Evolutionary conservation across 2,113 vertebrate species (phyloP).

Genomic region (Urocynchramus pylzowi): DNA sequence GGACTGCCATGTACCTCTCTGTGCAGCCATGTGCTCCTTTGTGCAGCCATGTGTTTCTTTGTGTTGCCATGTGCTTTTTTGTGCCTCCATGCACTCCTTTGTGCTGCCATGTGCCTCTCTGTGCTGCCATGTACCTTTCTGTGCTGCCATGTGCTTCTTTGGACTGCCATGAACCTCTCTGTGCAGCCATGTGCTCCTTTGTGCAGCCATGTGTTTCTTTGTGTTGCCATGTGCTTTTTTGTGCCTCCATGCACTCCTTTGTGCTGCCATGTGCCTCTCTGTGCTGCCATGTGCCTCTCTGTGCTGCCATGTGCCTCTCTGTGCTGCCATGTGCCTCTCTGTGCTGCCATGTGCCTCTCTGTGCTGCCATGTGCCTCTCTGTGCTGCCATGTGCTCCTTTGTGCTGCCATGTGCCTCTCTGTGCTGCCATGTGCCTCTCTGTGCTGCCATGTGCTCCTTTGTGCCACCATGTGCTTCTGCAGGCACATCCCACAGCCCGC

Average conservation of each 20-base stretch:
- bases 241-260: too few species aligned
- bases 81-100: not conserved
- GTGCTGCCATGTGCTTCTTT: too few species aligned
- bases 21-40: too few species aligned
- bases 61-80: too few species aligned
- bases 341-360: not conserved
- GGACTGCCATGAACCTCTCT: too few species aligned
- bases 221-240: accelerated
- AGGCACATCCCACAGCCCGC: accelerated
- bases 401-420: too few species aligned
- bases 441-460: not conserved
- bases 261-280: not conserved
- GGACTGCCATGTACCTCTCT: not conserved
- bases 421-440: too few species aligned
- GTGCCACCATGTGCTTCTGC: not conserved
- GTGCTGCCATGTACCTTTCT: too few species aligned
- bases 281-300: not conserved
- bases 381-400: not conserved
- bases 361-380: not conserved
- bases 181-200: not conserved
- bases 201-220: not conserved
- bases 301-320: not conserved
- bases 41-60: too few species aligned
- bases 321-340: too few species aligned
- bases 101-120: not conserved